These are phyloP conservation scores for Drosophila ezoana DNA, from an alignment of 2,888 invertebrate genomes.

Conservation along the genomic window DNA sequence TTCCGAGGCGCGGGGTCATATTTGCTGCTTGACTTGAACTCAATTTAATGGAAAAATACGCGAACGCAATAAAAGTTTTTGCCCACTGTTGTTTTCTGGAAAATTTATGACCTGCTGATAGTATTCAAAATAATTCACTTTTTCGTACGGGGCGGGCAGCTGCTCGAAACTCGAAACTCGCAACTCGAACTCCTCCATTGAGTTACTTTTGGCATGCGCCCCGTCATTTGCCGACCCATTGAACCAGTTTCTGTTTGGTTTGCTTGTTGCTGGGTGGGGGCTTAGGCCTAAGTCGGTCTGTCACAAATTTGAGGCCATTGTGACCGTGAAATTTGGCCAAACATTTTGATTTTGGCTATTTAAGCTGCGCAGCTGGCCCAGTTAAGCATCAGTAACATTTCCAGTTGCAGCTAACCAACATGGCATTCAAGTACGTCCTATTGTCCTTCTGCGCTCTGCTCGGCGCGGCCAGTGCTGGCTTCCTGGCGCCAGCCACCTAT, in stretches of 20 bases:
- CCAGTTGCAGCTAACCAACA: slow-evolving; percentile 53
- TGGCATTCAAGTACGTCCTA: slow-evolving; percentile 86
- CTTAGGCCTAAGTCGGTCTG: slow-evolving; percentile 72
- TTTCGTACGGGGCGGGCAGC: not conserved
- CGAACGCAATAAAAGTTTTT: slow-evolving; percentile 70
- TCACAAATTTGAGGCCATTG: slow-evolving; percentile 46
- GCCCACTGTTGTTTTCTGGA: slow-evolving; percentile 39
- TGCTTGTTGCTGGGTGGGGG: slow-evolving; percentile 10
- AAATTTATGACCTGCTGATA: slow-evolving; percentile 76
- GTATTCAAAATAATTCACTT: slow-evolving; percentile 76
- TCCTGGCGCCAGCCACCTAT: slow-evolving; percentile 81
- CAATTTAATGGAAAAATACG: slow-evolving; percentile 84
- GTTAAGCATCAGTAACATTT: slow-evolving; percentile 63
- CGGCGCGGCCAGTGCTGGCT: slow-evolving; percentile 88
- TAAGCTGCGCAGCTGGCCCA: slow-evolving; percentile 42
- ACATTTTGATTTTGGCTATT: slow-evolving; percentile 52
- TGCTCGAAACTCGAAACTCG: slow-evolving; percentile 6
- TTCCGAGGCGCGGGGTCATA: slow-evolving; percentile 55
- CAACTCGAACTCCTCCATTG: slow-evolving; percentile 14
- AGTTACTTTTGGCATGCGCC: slow-evolving; percentile 1
- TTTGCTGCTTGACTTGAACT: slow-evolving; percentile 83
- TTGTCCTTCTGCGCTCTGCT: slow-evolving; percentile 86
- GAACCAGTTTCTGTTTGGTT: slow-evolving; percentile 64
- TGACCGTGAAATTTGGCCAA: slow-evolving; percentile 70
- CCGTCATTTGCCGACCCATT: slow-evolving; percentile 49